Evolutionary conservation across 2,797 vertebrate genomes (phyloP).

Genomic region (Fratercula arctica): DNA sequence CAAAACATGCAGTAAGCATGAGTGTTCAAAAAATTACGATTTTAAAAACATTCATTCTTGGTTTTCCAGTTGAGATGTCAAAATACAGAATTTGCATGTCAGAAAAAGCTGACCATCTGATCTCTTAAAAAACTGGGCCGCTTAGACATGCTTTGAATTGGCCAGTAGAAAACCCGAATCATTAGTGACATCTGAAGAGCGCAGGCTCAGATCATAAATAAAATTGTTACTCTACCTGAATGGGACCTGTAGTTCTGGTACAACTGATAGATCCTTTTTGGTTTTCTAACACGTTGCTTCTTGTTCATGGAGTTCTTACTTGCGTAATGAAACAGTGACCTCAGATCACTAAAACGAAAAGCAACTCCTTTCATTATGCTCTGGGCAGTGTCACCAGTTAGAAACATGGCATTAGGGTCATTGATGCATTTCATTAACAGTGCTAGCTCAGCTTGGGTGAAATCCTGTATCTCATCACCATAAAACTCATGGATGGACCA

Average conservation of each 20-base stretch:
- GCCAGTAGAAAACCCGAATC: background rate
- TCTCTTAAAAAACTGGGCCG: background rate
- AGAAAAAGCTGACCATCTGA: background rate
- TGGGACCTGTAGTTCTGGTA: slow-evolving; percentile 85
- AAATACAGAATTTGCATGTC: background rate
- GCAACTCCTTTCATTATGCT: slow-evolving; percentile 85
- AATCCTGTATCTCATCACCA: slow-evolving; percentile 84
- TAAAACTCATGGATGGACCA: slow-evolving; percentile 85
- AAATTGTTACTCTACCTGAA: slow-evolving; percentile 72
- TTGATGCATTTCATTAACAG: slow-evolving; percentile 81
- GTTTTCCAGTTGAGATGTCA: background rate
- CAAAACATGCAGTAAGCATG: background rate
- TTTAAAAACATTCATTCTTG: background rate
- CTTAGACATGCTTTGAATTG: background rate
- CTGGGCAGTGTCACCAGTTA: slow-evolving; percentile 84
- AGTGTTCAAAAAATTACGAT: background rate
- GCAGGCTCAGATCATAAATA: background rate
- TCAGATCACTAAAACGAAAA: slow-evolving; percentile 82
- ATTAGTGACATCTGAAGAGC: background rate
- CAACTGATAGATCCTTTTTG: slow-evolving; percentile 79
- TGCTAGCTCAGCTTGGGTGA: slow-evolving; percentile 81
- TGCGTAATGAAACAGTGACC: slow-evolving; percentile 81
- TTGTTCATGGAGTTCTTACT: slow-evolving; percentile 71
- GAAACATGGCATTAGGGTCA: slow-evolving; percentile 85
- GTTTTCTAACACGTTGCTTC: slow-evolving; percentile 75